These are phyloP conservation scores for Pipistrellus pipistrellus DNA, from an alignment of 2,797 vertebrate species.

Conservation along the genomic window DNA sequence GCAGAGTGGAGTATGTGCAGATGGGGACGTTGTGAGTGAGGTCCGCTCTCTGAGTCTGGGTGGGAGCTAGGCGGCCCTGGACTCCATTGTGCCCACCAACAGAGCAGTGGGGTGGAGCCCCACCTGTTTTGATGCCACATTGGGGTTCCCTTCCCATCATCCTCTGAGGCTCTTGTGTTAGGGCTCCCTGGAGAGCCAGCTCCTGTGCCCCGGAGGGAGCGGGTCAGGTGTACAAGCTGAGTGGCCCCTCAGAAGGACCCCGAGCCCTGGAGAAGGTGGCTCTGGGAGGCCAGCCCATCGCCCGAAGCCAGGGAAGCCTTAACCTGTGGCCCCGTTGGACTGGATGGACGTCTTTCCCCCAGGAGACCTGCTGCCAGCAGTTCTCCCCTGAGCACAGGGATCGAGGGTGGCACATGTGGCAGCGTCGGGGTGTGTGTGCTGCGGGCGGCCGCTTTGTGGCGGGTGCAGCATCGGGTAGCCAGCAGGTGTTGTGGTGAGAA, in stretches of 20 bases:
- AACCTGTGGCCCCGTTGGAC: not conserved
- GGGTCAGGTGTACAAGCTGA: accelerated
- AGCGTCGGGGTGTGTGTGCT: not conserved
- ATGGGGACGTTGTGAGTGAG: accelerated
- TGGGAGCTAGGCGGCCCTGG: accelerated
- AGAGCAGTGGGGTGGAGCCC: accelerated
- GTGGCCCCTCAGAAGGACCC: too few species aligned
- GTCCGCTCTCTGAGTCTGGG: not conserved
- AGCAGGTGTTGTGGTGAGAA: slow-evolving; percentile 73
- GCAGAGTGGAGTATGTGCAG: not conserved
- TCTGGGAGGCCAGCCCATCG: not conserved
- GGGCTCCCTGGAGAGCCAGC: not conserved
- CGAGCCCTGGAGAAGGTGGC: accelerated
- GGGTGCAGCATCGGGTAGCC: slow-evolving; percentile 77
- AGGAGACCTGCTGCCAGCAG: not conserved
- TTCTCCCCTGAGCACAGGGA: accelerated
- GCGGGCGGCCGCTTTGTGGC: slow-evolving; percentile 7
- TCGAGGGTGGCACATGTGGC: accelerated
- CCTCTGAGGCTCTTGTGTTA: accelerated
- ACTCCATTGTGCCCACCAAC: accelerated
- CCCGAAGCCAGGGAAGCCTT: not conserved
- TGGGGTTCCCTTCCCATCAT: accelerated
- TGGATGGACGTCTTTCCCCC: not conserved
- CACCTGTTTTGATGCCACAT: accelerated
- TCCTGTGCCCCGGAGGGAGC: accelerated